A percentile compares a stretch with the other conserved stretches of the same genome.
These are phyloP conservation scores for Heterodera carotae DNA, from an alignment of 1,140 invertebrate species.

Conservation along the genomic window DNA sequence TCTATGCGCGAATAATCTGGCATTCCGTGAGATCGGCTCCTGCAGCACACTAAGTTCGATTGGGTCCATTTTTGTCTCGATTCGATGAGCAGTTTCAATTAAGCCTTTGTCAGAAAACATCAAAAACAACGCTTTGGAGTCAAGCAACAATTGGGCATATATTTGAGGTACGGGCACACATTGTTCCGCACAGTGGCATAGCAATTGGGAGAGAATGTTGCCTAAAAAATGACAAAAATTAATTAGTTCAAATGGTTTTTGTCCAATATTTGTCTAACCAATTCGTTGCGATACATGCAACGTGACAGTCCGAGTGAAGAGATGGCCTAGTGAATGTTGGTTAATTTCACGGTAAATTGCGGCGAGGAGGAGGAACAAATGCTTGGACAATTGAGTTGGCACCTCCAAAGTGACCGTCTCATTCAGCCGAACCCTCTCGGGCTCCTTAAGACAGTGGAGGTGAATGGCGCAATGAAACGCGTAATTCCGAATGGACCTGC, in stretches of 20 bases:
- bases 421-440: constrained; percentile 26
- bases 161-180: constrained; percentile 26
- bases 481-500: constrained; percentile 12
- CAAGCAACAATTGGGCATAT: constrained; percentile 47
- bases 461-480: too few relatives aligned
- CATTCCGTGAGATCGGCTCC: constrained; percentile 42
- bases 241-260: background rate
- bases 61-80: constrained; percentile 51
- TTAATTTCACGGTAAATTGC: constrained; percentile 46
- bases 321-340: constrained; percentile 49
- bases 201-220: constrained; percentile 22
- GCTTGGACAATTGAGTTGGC: constrained; percentile 36
- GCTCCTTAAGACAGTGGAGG: constrained; percentile 23
- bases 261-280: constrained; percentile 4
- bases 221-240: constrained; percentile 32
- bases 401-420: constrained; percentile 31
- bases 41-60: constrained; percentile 42
- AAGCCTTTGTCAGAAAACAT: constrained; percentile 51
- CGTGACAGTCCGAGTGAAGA: constrained; percentile 51
- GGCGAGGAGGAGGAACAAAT: constrained; percentile 46
- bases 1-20: constrained; percentile 41
- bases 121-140: constrained; percentile 41
- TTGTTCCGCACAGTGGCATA: constrained; percentile 30
- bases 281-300: constrained; percentile 41
- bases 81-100: constrained; percentile 35